These are phyloP conservation scores for Acanthurus lineatus DNA, from an alignment of 2,797 vertebrate species.

Conservation along the genomic window DNA sequence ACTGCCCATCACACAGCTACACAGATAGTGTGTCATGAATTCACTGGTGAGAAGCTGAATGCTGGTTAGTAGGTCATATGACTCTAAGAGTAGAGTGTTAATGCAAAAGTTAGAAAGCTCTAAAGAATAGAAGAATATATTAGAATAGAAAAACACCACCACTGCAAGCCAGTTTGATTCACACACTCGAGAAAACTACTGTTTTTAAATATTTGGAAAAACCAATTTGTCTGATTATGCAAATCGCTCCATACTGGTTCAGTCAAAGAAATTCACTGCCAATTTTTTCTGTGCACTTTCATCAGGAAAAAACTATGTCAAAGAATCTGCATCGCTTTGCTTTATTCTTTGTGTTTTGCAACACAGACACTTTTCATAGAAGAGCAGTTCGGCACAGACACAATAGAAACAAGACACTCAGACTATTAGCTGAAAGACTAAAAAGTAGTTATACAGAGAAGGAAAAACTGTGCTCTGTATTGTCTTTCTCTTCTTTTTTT, in stretches of 20 bases:
- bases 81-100: slow-evolving; percentile 22
- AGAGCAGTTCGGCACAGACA: slow-evolving; percentile 22
- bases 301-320: slow-evolving; percentile 48
- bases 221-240: background rate
- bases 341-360: slow-evolving; percentile 1
- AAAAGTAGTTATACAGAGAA: slow-evolving; percentile 15
- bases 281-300: slow-evolving; percentile 15
- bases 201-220: background rate
- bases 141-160: slow-evolving; percentile 16
- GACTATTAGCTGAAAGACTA: too few relatives aligned
- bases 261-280: slow-evolving; percentile 33
- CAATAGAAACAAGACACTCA: background rate
- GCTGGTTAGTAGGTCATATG: slow-evolving; percentile 40
- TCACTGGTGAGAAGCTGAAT: slow-evolving; percentile 25
- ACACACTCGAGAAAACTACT: background rate
- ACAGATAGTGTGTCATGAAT: slow-evolving; percentile 18
- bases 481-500: background rate
- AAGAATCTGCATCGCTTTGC: slow-evolving; percentile 19
- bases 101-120: slow-evolving; percentile 23
- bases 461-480: slow-evolving; percentile 3
- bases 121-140: background rate
- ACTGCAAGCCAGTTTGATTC: slow-evolving; percentile 37
- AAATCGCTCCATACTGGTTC: background rate
- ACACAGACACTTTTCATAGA: slow-evolving; percentile 9
- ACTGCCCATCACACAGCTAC: slow-evolving; percentile 16